Evolutionary conservation across 1,140 invertebrate genomes (phyloP).

Genomic region (Pemphigus obesinymphae): DNA sequence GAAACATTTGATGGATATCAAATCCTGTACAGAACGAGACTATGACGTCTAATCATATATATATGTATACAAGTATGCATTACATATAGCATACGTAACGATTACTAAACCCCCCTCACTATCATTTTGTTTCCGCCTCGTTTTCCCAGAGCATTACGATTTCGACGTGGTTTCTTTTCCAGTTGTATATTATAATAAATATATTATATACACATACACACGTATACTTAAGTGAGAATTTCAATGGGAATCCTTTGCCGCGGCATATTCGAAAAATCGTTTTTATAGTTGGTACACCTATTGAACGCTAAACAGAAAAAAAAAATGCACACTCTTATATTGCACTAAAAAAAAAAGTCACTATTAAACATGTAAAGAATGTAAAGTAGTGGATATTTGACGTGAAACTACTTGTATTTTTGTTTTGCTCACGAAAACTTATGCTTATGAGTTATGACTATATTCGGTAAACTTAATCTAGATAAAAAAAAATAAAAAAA

Average conservation of each 20-base stretch:
- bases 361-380: neutral
- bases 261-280: neutral
- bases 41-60: constrained; percentile 16
- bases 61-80: neutral
- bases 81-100: constrained; percentile 36
- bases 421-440: too few species aligned
- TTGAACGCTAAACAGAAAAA: neutral
- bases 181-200: neutral
- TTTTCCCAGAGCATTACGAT: constrained; percentile 27
- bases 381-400: neutral
- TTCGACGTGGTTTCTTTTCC: constrained; percentile 25
- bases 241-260: neutral
- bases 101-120: constrained; percentile 34
- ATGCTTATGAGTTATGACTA: too few species aligned
- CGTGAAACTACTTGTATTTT: too few species aligned
- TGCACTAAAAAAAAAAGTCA: neutral
- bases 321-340: neutral
- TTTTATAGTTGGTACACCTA: neutral
- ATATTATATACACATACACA: neutral
- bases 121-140: constrained; percentile 37
- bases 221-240: neutral
- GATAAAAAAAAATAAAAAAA: too few species aligned
- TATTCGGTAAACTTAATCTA: too few species aligned
- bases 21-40: constrained; percentile 35
- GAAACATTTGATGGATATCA: constrained; percentile 40